Conservation (phyloP, 2,888 invertebrate species). For the Mesopsocus fuscifrons region DNA sequence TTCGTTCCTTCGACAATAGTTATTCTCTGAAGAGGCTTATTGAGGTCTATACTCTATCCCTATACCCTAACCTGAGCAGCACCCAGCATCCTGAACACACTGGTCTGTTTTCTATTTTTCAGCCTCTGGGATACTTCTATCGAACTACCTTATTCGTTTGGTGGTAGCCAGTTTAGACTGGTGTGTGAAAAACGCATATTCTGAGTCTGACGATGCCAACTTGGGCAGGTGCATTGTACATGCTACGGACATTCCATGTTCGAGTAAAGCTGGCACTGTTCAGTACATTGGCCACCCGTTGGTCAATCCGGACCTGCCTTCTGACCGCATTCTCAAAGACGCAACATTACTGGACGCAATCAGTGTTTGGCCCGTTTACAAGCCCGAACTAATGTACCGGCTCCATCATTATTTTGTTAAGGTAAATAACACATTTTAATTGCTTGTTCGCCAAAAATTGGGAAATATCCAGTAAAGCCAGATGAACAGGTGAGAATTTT, state of each 20-base stretch:
- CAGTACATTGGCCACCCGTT: neutral
- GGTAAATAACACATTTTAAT: conserved; percentile 30
- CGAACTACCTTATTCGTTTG: conserved; percentile 65
- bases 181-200: conserved; percentile 74
- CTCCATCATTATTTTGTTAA: conserved; percentile 53
- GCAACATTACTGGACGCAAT: conserved; percentile 27
- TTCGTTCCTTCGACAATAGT: no score
- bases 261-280: conserved; percentile 31
- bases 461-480: no score
- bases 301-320: neutral
- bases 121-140: conserved; percentile 74
- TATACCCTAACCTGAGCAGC: no score
- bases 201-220: conserved; percentile 66
- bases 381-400: conserved; percentile 41
- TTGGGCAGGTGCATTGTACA: conserved; percentile 71
- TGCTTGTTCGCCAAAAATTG: conserved; percentile 20
- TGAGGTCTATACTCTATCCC: no score
- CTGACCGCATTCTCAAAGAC: conserved; percentile 10
- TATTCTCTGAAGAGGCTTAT: no score
- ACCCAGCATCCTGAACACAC: no score
- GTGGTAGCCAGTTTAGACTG: conserved; percentile 65
- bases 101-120: no score
- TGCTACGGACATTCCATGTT: conserved; percentile 43
- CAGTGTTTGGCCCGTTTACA: conserved; percentile 42
- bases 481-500: no score